Conservation (phyloP, 2,797 vertebrate species). For the Lepus townsendii region DNA sequence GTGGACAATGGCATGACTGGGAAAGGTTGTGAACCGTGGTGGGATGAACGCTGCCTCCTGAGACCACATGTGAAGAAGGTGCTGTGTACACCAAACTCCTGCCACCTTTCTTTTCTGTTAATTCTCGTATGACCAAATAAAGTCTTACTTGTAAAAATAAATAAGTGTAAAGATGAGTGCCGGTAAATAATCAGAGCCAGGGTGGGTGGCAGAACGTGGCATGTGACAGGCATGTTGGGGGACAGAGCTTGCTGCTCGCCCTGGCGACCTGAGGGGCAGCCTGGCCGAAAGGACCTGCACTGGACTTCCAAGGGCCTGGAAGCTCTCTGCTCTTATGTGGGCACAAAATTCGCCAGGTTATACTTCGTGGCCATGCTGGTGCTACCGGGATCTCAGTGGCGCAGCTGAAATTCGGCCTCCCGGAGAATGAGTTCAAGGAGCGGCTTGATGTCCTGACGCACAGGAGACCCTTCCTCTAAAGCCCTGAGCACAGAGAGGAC, state of each 20-base stretch:
- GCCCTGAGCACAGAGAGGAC: background rate
- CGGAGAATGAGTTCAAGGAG: constrained; percentile 19
- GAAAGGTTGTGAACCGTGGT: too few species aligned
- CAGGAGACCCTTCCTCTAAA: constrained; percentile 14
- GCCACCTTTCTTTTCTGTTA: too few species aligned
- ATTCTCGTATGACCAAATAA: too few species aligned
- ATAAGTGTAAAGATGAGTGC: background rate
- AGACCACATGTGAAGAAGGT: too few species aligned
- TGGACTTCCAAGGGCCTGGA: background rate
- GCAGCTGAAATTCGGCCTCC: background rate
- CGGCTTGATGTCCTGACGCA: background rate
- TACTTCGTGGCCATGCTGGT: background rate
- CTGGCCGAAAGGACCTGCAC: background rate
- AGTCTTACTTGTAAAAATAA: too few species aligned
- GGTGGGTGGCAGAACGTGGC: background rate
- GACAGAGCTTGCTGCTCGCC: background rate
- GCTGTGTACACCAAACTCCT: too few species aligned
- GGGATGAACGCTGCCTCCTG: too few species aligned
- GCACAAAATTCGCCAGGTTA: background rate
- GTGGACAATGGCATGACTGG: too few species aligned
- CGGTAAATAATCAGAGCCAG: background rate
- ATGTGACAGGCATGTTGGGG: background rate
- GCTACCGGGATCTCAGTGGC: background rate
- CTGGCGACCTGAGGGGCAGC: background rate
- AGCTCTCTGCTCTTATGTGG: background rate